phyloP scores from a whole-genome alignment of 2,797 vertebrate genomes.

The Hyperoplus immaculatus region DNA sequence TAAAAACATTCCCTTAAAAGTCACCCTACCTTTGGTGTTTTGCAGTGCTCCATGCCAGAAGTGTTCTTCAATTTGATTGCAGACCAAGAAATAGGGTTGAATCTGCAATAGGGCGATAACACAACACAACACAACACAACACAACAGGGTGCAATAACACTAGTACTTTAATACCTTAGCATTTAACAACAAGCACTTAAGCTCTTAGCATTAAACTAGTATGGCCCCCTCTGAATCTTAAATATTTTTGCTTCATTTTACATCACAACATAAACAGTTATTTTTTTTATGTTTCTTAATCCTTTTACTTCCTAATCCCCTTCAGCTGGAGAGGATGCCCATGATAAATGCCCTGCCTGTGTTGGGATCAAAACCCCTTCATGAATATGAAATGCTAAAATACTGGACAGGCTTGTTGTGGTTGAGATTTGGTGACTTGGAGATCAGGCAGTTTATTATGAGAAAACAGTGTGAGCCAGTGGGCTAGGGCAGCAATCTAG shows the following conservation, averaged over 20 bases:
- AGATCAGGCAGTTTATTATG: constrained; percentile 17
- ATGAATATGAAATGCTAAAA: background rate
- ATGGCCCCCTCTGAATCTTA: too few relatives aligned
- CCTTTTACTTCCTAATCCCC: background rate
- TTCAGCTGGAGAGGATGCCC: background rate
- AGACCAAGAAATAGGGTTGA: too few relatives aligned
- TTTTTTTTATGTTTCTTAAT: too few relatives aligned
- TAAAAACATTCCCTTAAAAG: background rate
- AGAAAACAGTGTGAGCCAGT: background rate
- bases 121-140: too few relatives aligned
- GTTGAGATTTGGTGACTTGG: constrained; percentile 1
- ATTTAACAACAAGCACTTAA: too few relatives aligned
- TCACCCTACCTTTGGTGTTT: background rate
- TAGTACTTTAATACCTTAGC: too few relatives aligned
- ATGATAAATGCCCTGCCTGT: background rate
- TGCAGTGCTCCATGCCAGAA: background rate
- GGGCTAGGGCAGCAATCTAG: background rate
- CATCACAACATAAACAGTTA: too few relatives aligned
- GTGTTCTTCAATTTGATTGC: background rate
- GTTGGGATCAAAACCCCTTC: background rate
- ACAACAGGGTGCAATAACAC: too few relatives aligned
- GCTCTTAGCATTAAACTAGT: too few relatives aligned
- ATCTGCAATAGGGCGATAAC: too few relatives aligned
- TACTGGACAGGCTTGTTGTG: background rate
- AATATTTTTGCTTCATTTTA: too few relatives aligned